phyloP scores from a whole-genome alignment of 2,888 invertebrate genomes.

The Synergus umbraculus region DNA sequence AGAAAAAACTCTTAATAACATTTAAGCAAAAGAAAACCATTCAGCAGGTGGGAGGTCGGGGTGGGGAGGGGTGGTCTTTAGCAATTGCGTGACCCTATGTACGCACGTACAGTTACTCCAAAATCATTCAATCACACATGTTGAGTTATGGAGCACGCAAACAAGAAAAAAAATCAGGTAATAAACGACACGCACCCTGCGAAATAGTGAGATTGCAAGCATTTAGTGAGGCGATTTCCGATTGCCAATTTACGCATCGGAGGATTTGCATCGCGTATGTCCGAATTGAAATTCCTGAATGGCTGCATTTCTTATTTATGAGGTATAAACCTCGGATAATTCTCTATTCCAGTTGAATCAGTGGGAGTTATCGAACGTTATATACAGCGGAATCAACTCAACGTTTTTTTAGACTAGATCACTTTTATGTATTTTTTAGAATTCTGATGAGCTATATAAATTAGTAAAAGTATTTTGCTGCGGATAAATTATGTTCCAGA shows the following conservation, averaged over 20 bases:
- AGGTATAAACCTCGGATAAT: conserved; percentile 32
- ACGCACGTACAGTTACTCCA: conserved; percentile 71
- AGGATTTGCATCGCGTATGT: conserved; percentile 63
- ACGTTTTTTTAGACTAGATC: conserved; percentile 26
- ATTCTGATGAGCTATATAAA: conserved; percentile 33
- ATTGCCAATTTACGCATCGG: conserved; percentile 65
- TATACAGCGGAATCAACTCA: conserved; percentile 18
- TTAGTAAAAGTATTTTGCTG: conserved; percentile 35
- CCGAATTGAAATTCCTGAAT: conserved; percentile 62
- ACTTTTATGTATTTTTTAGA: conserved; percentile 33
- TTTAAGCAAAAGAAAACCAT: conserved; percentile 75
- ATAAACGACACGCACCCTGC: conserved; percentile 64
- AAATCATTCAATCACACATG: conserved; percentile 66
- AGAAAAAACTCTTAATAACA: conserved; percentile 74
- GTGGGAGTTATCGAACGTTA: conserved; percentile 33
- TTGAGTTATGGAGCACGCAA: conserved; percentile 71
- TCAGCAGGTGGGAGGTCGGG: conserved; percentile 71
- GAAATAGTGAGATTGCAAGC: conserved; percentile 72
- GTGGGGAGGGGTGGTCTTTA: conserved; percentile 70
- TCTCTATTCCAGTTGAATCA: conserved; percentile 35
- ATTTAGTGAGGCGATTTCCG: conserved; percentile 67
- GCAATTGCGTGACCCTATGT: conserved; percentile 72
- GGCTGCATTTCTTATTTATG: conserved; percentile 54
- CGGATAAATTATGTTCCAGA: conserved; percentile 19
- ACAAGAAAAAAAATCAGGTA: conserved; percentile 54